phyloP scores from a whole-genome alignment of 2,888 invertebrate species.

The Tetanocera ferruginea region DNA sequence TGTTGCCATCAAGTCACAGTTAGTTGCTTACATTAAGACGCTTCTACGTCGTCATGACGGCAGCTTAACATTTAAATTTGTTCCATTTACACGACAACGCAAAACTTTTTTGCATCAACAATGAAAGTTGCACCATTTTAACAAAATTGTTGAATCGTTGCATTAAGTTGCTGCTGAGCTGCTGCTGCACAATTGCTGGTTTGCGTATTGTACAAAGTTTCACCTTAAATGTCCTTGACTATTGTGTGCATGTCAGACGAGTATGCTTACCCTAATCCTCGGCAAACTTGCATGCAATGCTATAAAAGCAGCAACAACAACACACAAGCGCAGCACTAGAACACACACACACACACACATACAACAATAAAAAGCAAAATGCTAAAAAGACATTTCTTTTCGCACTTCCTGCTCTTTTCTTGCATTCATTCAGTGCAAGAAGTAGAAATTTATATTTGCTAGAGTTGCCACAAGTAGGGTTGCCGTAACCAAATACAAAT shows the following conservation, averaged over 20 bases:
- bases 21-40: neutral
- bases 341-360: too few species aligned
- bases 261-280: slow-evolving; percentile 6
- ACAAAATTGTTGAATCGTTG: neutral
- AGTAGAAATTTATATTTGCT: too few species aligned
- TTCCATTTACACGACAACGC: neutral
- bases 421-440: too few species aligned
- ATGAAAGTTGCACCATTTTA: too few species aligned
- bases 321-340: neutral
- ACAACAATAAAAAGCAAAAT: too few species aligned
- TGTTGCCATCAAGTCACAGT: neutral
- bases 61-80: slow-evolving; percentile 7
- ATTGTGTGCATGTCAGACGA: neutral
- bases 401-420: too few species aligned
- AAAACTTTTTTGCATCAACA: neutral
- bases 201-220: neutral
- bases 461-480: too few species aligned
- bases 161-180: neutral
- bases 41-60: neutral
- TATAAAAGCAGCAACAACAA: slow-evolving; percentile 12
- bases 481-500: too few species aligned
- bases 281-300: neutral
- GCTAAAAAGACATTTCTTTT: too few species aligned
- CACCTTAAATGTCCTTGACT: slow-evolving; percentile 25
- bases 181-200: neutral